These are phyloP conservation scores for Tyrannus savana DNA, from an alignment of 2,113 vertebrate species.

Conservation along the genomic window DNA sequence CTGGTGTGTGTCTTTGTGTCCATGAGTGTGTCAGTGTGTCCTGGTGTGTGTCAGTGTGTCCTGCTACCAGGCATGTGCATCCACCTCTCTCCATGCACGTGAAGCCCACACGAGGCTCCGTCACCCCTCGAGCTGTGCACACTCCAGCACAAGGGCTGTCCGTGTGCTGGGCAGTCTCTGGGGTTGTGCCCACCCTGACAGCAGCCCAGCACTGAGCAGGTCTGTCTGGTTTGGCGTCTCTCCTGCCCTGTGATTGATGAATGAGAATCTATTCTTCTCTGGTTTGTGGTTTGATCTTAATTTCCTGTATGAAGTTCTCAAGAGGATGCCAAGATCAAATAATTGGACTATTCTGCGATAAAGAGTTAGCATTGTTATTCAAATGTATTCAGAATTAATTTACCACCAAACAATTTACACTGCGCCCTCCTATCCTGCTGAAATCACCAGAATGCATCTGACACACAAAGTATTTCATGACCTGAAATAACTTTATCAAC, in stretches of 20 bases:
- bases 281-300: constrained; percentile 29
- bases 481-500: constrained; percentile 29
- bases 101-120: rapidly evolving
- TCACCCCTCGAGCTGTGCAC: rapidly evolving
- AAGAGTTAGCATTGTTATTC: constrained; percentile 60
- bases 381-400: constrained; percentile 59
- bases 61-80: not conserved
- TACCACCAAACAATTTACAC: constrained; percentile 30
- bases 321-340: constrained; percentile 55
- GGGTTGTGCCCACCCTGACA: not conserved
- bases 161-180: rapidly evolving
- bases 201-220: not conserved
- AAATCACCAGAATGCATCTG: constrained; percentile 6
- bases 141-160: not conserved
- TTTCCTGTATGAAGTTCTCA: constrained; percentile 22
- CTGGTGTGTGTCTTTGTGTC: too few relatives aligned
- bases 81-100: not conserved
- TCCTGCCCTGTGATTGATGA: not conserved
- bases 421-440: not conserved
- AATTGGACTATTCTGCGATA: constrained; percentile 39
- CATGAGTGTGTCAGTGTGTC: not conserved
- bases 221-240: not conserved
- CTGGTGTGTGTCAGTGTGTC: not conserved
- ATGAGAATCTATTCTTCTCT: not conserved
- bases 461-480: not conserved